Evolutionary conservation across 2,113 vertebrate species (phyloP), one percentile per base, ranked within the genome.

Genomic region (Oophaga pumilio): DNA sequence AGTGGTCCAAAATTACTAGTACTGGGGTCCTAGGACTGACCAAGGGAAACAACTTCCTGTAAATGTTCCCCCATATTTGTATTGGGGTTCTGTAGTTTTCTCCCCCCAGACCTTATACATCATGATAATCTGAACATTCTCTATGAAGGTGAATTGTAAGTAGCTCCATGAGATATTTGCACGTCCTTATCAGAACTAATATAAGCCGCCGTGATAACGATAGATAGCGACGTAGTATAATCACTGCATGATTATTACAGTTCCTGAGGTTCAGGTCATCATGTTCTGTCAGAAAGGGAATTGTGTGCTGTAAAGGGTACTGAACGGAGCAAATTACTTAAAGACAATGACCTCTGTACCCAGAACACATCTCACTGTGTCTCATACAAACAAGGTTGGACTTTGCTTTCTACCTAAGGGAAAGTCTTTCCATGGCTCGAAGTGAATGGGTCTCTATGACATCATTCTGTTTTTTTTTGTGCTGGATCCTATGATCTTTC

Each of bases 361-460:
- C 60, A 82, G 80, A 66, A 82, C 80, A 82, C 80, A 60, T 82
- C 80, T 84, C 64, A 49, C 50, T 33, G 66, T 56, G 66, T 84
- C 50, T 22, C 17, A 6, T n/a, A 73, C 66, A 84, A 43, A 49
- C 82, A 56, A n/a, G 11, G 71, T 24, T 85, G 57, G 53, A 86
- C 84, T 77, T 76, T 86, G 57, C n/a, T 78, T 68, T 86, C 76
- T 77, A n/a, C 66, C 53, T 84, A 20, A 68, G 68, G n/a, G 71
- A 57, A 53, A 89, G 22, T 82, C 88, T 90, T 43, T 71, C 33
- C 26, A 77, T 83, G 24, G 24, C 14, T 85, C 69, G 53, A 15
- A 78, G 26, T 74, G 49, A 86, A 85, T 50, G 89, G 57, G 90
- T 73, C 89, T 89, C 88, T 89, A 76, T 92, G 78, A 93, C 90